Evolutionary conservation across 2,797 vertebrate genomes (phyloP).

Genomic region (Australoheros facetus): DNA sequence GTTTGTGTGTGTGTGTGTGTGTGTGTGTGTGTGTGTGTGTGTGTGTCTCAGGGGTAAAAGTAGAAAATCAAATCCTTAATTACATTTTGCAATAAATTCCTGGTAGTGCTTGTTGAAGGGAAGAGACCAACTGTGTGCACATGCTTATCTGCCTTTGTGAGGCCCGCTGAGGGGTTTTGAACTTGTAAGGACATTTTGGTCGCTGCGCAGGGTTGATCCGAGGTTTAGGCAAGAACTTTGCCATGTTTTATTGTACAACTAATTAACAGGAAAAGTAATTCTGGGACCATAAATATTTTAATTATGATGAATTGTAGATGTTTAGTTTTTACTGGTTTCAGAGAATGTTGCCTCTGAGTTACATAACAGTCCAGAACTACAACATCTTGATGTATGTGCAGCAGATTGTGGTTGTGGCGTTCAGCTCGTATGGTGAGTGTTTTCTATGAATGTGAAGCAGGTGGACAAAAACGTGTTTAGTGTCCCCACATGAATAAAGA

Average conservation of each 20-base stretch:
- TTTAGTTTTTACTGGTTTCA: neutral
- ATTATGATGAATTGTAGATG: neutral
- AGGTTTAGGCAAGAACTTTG: neutral
- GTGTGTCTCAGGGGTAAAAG: conserved; percentile 7
- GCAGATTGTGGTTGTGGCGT: neutral
- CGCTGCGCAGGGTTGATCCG: neutral
- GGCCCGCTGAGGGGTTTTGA: neutral
- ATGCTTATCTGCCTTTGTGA: neutral
- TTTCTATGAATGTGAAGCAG: neutral
- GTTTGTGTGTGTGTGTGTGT: neutral
- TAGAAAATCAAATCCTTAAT: conserved; percentile 47
- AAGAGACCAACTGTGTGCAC: neutral
- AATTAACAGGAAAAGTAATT: neutral
- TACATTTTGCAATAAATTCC: conserved; percentile 35
- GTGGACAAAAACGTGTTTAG: neutral
- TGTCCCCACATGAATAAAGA: conserved; percentile 25
- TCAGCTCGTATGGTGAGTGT: neutral
- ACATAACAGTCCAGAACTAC: neutral
- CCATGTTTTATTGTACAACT: neutral
- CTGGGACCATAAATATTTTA: neutral
- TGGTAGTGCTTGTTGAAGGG: conserved; percentile 12
- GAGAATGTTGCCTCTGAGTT: neutral
- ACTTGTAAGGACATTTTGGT: neutral
- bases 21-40: neutral
- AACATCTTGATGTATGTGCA: neutral